Evolutionary conservation across 2,797 vertebrate genomes (phyloP).

Genomic region (Yasuhikotakia modesta): DNA sequence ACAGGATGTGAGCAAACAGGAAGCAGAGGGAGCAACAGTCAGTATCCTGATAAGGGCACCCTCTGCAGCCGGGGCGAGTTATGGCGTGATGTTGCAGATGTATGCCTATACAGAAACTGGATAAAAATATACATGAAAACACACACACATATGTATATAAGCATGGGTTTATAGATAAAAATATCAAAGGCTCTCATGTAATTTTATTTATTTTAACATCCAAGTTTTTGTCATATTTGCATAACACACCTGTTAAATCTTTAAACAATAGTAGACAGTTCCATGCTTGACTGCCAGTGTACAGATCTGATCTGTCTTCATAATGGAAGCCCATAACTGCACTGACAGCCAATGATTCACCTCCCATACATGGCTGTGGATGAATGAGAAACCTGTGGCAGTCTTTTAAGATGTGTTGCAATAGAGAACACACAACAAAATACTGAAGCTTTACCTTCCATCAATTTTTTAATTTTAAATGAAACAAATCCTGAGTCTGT

Average conservation of each 20-base stretch:
- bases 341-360: conserved; percentile 34
- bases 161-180: too few species aligned
- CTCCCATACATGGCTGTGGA: conserved; percentile 28
- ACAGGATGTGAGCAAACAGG: too few species aligned
- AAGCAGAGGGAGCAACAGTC: too few species aligned
- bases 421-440: conserved; percentile 24
- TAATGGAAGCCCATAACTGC: conserved; percentile 31
- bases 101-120: too few species aligned
- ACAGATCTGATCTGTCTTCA: conserved; percentile 30
- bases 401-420: background rate
- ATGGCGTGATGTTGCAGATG: too few species aligned
- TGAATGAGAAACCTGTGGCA: conserved; percentile 41
- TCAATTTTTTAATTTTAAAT: conserved; percentile 5
- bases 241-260: conserved; percentile 11
- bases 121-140: too few species aligned
- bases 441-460: conserved; percentile 25
- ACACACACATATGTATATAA: too few species aligned
- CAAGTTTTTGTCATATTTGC: conserved; percentile 14
- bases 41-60: too few species aligned
- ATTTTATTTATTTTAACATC: too few species aligned
- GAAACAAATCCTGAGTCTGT: background rate
- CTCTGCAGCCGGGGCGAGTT: too few species aligned
- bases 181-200: too few species aligned
- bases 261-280: conserved; percentile 28
- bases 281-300: conserved; percentile 16